A percentile compares a stretch with the other conserved stretches of the same genome.
These are phyloP conservation scores for Helicorthomorpha holstii DNA, from an alignment of 1,140 invertebrate species.

Conservation along the genomic window DNA sequence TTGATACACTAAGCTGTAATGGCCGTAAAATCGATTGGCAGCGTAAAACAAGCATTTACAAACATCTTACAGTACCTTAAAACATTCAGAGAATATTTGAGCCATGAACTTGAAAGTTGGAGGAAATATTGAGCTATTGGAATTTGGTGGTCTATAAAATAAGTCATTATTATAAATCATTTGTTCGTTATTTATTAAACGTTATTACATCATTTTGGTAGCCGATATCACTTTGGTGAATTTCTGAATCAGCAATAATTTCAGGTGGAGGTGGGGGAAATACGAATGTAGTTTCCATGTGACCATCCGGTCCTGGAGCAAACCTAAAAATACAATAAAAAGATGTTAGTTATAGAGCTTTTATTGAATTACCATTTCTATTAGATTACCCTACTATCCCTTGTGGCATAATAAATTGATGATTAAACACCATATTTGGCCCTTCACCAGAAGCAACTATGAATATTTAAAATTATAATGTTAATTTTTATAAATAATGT, in stretches of 20 bases:
- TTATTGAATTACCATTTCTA: background rate
- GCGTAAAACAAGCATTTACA: too few relatives aligned
- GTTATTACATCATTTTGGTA: background rate
- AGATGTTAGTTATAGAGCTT: too few relatives aligned
- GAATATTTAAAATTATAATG: background rate
- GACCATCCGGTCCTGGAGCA: background rate
- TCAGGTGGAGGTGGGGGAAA: background rate
- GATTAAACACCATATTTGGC: background rate
- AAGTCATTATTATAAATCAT: too few relatives aligned
- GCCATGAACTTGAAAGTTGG: too few relatives aligned
- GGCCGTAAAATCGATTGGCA: too few relatives aligned
- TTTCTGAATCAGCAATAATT: background rate
- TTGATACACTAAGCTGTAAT: too few relatives aligned
- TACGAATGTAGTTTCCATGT: background rate
- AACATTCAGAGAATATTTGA: too few relatives aligned
- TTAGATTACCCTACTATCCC: background rate
- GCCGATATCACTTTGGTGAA: background rate
- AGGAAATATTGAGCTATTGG: too few relatives aligned
- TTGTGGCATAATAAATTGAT: background rate
- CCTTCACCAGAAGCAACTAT: background rate
- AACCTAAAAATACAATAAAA: background rate
- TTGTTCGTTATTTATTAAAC: too few relatives aligned
- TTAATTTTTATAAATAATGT: background rate
- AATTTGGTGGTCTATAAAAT: too few relatives aligned
- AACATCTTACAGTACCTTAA: too few relatives aligned